A percentile compares a stretch with the other conserved stretches of the same genome.
phyloP scores from a whole-genome alignment of 2,113 vertebrate genomes.

The Panurus biarmicus region DNA sequence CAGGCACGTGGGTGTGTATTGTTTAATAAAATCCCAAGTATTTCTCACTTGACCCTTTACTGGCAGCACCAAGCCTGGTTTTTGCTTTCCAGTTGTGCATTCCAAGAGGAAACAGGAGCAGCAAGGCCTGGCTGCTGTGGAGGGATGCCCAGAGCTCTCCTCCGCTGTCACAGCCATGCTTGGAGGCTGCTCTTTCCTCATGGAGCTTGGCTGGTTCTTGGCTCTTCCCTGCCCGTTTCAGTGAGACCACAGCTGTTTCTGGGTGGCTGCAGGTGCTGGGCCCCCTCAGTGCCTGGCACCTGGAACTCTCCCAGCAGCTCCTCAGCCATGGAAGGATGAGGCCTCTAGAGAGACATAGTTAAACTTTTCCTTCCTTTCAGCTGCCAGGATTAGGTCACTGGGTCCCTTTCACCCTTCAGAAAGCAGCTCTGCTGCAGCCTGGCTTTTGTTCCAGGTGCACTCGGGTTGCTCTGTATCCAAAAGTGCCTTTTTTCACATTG shows the following conservation, averaged over 20 bases:
- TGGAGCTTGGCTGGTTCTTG: accelerated
- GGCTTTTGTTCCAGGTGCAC: background rate
- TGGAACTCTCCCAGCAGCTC: background rate
- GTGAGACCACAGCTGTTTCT: background rate
- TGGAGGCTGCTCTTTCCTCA: background rate
- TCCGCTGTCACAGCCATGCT: accelerated
- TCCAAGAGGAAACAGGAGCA: background rate
- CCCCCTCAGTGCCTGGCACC: background rate
- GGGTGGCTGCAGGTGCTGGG: background rate
- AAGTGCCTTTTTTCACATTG: background rate
- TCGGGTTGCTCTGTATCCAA: accelerated
- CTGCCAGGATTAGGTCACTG: background rate
- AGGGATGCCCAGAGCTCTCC: background rate
- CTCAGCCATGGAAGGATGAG: background rate
- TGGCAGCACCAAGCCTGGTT: background rate
- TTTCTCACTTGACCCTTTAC: background rate
- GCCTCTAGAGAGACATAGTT: accelerated
- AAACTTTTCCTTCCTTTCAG: background rate
- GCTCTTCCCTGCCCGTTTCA: background rate
- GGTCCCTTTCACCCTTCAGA: background rate
- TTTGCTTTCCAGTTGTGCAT: background rate
- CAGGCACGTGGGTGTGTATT: background rate
- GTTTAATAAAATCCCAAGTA: background rate
- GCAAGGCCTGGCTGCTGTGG: background rate
- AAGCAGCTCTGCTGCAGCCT: background rate